Evolutionary conservation across 2,888 invertebrate genomes (phyloP), one percentile per base, ranked within the genome.

Genomic region (Dryococelus australis): DNA sequence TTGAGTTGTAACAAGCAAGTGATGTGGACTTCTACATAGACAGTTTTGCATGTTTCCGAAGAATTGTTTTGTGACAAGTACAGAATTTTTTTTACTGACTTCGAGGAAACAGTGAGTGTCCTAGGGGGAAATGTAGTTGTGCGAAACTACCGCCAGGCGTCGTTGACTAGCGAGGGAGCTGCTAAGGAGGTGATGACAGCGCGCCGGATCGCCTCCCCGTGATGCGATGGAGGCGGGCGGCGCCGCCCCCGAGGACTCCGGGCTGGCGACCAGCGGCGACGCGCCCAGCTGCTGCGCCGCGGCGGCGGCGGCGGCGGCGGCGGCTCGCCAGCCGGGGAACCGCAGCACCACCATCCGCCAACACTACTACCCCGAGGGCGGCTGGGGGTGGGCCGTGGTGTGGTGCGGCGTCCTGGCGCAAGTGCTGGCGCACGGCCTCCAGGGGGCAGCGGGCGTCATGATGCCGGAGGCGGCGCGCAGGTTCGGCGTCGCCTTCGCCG

Each of bases 361-460:
- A 88, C 90, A 89, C 86, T 90, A 88, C 88, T 90, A 89, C 87
- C 90, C 88, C 84, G 90, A 91, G 88, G 91, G 90, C 43, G 88
- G 89, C 20, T 88, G 90, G 97, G 97, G 97, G 10, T 97, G 97
- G 97, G 94, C 96, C 86, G 95, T 97, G 86, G 94, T 97, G 1
- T 93, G 94, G 27, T 96, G 96, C 43, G 96, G 96, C 35, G 94
- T 97, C 28, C 92, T 96, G 28, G 96, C 95, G 65, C 96, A 97
- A 92, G 93, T 96, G 65, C 92, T 97, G 53, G 95, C 96, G 26
- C 96, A 96, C 90, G 97, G 97, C 0, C 92, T 97, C 89, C 96
- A 97, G 84, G 88, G 87, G 43, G 89, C 89, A 47, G 87, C 87
- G 5, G 89, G 89, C n/a, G 85, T 89, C 20, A 65, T 88, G 85